Evolutionary conservation across 2,888 invertebrate genomes (phyloP), one percentile per base, ranked within the genome.

Genomic region (Pollenia angustigena): DNA sequence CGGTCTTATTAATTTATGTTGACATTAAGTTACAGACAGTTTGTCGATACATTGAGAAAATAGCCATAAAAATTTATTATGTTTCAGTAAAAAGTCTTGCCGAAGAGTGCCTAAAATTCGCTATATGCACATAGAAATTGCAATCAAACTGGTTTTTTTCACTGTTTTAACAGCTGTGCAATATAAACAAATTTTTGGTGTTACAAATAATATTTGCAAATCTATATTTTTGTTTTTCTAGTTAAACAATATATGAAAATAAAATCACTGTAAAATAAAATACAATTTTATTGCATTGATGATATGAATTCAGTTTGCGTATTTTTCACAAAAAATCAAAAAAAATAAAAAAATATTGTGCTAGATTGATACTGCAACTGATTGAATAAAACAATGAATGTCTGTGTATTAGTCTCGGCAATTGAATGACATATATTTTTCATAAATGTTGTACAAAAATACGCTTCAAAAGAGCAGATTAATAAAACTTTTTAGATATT

Each of bases 151-250:
- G 18, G 12, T 46, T 66, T 18, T 58, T 32, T 23, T n/a, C 48
- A 32, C 40, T 68, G 32, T 44, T 69, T 32, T 44, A 69, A 62
- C 69, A 62, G 60, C 68, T 82, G 76, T 62, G 60, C 76, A 75
- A 44, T 54, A 54, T 69, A 60, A 75, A 71, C 69, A 62, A 75
- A 75, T 79, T 69, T 79, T 79, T 79, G 64, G 62, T 78, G 76
- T 66, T 84, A 48, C 69, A 66, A 81, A 81, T 79, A 79, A 50
- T 79, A 69, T 69, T 79, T 79, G 58, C 4, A 68, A 78, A 68
- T 68, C 42, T 23, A 44, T 52, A 11, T 11, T 50, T 12, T 69
- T 69, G 40, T 16, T 58, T 64, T 58, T 40, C 18, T 42, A 32
- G 2, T 3, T 48, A 76, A 64, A 52, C 40, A 50, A 66, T 32